Conservation (phyloP, 2,113 vertebrate species). For the Dromaius novaehollandiae region DNA sequence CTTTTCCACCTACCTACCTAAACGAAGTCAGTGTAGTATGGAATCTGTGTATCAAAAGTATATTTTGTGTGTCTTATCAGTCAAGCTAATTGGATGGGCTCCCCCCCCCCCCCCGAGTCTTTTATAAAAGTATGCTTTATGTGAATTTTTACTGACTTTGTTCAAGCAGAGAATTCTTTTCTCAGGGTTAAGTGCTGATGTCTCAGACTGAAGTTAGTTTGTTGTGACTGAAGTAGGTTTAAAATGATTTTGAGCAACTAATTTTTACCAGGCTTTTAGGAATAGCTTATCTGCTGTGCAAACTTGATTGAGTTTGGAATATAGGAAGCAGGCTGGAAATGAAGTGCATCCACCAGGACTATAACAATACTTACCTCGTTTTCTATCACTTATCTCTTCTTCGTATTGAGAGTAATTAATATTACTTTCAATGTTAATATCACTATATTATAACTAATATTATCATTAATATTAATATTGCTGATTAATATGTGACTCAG, state of each 20-base stretch:
- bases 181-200: background rate
- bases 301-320: background rate
- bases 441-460: too few species aligned
- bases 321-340: background rate
- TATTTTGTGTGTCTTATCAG: background rate
- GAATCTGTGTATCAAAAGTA: background rate
- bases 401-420: background rate
- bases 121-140: background rate
- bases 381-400: background rate
- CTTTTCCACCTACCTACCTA: too few species aligned
- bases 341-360: background rate
- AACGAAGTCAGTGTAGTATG: background rate
- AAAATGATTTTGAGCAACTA: background rate
- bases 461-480: too few species aligned
- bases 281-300: background rate
- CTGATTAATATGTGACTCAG: background rate
- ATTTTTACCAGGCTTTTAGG: background rate
- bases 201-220: constrained; percentile 7
- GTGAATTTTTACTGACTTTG: background rate
- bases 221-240: background rate
- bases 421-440: too few species aligned
- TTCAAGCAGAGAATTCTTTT: background rate
- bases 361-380: background rate
- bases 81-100: background rate
- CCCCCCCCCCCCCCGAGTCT: background rate